phyloP scores from a whole-genome alignment of 2,113 vertebrate genomes.

The Nothoprocta pentlandii region DNA sequence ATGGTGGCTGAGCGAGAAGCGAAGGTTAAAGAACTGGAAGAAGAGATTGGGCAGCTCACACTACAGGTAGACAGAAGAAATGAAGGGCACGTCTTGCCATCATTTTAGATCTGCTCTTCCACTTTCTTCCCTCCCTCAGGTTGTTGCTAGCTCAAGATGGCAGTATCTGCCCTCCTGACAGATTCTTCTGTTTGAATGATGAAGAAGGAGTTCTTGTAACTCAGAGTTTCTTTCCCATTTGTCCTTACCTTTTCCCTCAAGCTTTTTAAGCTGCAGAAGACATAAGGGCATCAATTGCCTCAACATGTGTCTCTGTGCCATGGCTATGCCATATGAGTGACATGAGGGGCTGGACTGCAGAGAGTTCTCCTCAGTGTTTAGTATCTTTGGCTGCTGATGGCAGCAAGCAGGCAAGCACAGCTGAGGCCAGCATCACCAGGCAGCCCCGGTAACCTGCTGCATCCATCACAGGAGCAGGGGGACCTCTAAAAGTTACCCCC shows the following conservation, averaged over 20 bases:
- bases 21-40: slow-evolving; percentile 82
- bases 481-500: neutral
- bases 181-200: neutral
- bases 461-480: neutral
- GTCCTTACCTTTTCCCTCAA: neutral
- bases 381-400: neutral
- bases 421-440: neutral
- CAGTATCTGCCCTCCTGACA: neutral
- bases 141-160: neutral
- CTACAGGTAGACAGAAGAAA: slow-evolving; percentile 73
- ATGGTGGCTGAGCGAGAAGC: slow-evolving; percentile 82
- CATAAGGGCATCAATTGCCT: neutral
- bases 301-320: neutral
- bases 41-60: slow-evolving; percentile 73
- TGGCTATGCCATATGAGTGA: neutral
- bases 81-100: neutral
- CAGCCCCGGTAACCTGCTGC: neutral
- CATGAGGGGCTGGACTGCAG: neutral
- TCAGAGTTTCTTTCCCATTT: neutral
- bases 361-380: neutral
- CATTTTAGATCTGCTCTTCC: neutral
- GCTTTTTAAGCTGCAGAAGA: neutral
- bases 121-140: neutral
- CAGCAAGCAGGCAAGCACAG: neutral
- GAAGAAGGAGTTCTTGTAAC: neutral